These are phyloP conservation scores for Lucilia sericata DNA, from an alignment of 1,140 invertebrate genomes.

Conservation along the genomic window DNA sequence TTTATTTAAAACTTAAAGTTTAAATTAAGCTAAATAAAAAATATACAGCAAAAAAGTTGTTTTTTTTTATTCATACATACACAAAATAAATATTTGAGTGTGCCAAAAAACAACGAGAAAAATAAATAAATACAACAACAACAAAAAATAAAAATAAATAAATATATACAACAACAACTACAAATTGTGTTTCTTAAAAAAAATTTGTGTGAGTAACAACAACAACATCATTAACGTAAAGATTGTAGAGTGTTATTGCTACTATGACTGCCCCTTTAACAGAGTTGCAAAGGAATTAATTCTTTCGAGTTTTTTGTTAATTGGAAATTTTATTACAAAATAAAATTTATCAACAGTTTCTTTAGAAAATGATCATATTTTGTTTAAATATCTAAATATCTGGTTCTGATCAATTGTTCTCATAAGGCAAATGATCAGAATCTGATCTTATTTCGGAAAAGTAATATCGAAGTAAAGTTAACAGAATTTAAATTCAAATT, in stretches of 20 bases:
- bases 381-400: too few relatives aligned
- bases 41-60: neutral
- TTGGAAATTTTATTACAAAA: too few relatives aligned
- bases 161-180: neutral
- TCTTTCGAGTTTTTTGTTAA: neutral
- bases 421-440: too few relatives aligned
- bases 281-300: neutral
- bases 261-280: neutral
- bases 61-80: neutral
- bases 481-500: too few relatives aligned
- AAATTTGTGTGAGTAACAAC: neutral
- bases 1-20: slow-evolving; percentile 12
- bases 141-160: neutral
- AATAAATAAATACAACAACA: neutral
- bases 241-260: neutral
- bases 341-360: too few relatives aligned
- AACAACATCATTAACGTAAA: neutral
- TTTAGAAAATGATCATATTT: too few relatives aligned
- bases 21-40: neutral
- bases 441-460: too few relatives aligned
- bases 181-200: neutral
- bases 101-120: slow-evolving; percentile 17
- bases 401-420: too few relatives aligned
- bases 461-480: too few relatives aligned
- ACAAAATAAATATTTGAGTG: slow-evolving; percentile 8